Evolutionary conservation across 2,888 invertebrate species (phyloP).

Genomic region (Diarsia dahlii): DNA sequence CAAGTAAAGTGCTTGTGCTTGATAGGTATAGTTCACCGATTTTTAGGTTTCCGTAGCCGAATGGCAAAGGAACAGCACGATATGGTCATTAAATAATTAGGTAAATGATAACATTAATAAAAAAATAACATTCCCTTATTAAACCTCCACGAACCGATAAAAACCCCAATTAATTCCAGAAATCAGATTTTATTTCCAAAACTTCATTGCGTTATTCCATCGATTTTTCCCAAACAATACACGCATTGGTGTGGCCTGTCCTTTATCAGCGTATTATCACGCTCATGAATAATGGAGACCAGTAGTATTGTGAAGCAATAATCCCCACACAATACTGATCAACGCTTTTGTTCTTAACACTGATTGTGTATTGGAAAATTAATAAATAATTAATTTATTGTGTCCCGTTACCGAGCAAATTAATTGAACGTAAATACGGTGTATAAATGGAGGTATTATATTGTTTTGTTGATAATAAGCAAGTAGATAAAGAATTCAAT

Average conservation of each 20-base stretch:
- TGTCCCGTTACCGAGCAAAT: conserved; percentile 6
- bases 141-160: background rate
- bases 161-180: conserved; percentile 12
- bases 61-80: background rate
- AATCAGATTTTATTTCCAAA: conserved; percentile 11
- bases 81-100: background rate
- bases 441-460: background rate
- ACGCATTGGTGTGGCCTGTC: conserved; percentile 13
- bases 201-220: conserved; percentile 18
- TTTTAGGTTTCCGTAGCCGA: too few species aligned
- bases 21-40: background rate
- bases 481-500: background rate
- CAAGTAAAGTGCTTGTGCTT: background rate
- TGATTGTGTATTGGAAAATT: conserved; percentile 42
- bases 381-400: conserved; percentile 42
- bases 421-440: conserved; percentile 1
- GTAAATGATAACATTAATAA: background rate
- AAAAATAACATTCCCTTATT: background rate
- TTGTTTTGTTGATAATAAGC: background rate
- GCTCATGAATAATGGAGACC: conserved; percentile 57
- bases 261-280: conserved; percentile 40
- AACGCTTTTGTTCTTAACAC: conserved; percentile 37
- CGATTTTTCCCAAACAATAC: conserved; percentile 16
- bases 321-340: conserved; percentile 42
- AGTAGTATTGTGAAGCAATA: conserved; percentile 33